Base-by-base conservation (phyloP, 2,888 invertebrate species). In the Tridacna gigas region DNA sequence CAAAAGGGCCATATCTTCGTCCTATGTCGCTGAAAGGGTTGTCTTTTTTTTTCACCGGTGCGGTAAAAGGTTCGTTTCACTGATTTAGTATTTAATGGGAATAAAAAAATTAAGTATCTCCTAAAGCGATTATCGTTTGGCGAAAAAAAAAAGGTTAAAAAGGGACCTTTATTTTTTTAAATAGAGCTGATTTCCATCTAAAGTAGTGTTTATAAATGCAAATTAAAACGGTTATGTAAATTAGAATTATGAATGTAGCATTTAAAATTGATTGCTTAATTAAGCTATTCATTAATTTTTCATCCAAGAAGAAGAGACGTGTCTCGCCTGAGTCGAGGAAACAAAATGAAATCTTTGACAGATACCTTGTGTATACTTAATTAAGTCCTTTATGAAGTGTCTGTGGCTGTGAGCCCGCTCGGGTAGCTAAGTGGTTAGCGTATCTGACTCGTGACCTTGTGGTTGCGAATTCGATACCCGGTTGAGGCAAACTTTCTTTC, bases 211-310 rank as follows among this genome's bases (percentile, higher is more conserved):
- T 71, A 51, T 71, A 71, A 51, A 71, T 71, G 71, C 71, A 71
- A 71, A 71, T 71, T 71, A 71, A 71, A 71, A 71, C 71, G n/a
- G 47, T 47, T 71, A 71, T 71, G 71, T 51, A 71, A 71, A 71
- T 71, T 25, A 71, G 71, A 71, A 71, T 71, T 71, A 71, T 71
- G 71, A 71, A 71, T 71, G 71, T 71, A 71, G 71, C 51, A 71
- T 71, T 71, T 71, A 71, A 71, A 71, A 71, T 71, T 71, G 71
- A 71, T 71, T 51, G 71, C 18, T 71, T 71, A 71, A 71, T 71
- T 71, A 71, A 22, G 71, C 71, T 51, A 48, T 48, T 71, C 71
- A 48, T 71, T 71, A 51, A 56, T 37, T 37, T 37, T 37, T 37
- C 37, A 37, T 37, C 37, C 37, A 37, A 37, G 37, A 37, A 45